Evolutionary conservation across 1,140 invertebrate genomes (phyloP), one percentile per base, ranked within the genome.

Genomic region (Acromyrmex echinatior): DNA sequence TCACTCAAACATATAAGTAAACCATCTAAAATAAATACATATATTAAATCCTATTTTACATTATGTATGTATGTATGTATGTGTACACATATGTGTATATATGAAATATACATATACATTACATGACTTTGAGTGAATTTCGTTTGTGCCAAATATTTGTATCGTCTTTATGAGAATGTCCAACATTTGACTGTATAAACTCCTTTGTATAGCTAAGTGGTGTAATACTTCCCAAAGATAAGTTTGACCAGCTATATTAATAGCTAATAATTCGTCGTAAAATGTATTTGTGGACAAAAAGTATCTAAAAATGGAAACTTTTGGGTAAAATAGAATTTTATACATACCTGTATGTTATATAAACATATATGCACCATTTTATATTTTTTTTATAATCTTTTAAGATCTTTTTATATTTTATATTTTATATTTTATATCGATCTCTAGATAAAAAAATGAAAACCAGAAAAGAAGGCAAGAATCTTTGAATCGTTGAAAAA

Each of bases 181-280:
- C 25, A 96, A 93, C 65, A 96, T 96, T 92, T 97, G 96, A 60
- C 96, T 92, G 74, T 96, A 96, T 21, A 97, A 93, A 73, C 96
- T 96, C 88, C 96, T 95, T 62, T 96, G 94, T 62, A 96, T 96
- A 21, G 96, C 96, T 86, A 97, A 94, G 66, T 96, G 96, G 87
- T 96, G 95, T 35, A 97, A 92, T 84, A 97, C 95, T 88, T 96
- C 96, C 96, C 96, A 97, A 21, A 97, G 95, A 81, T 96, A 96
- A n/a, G 96, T 96, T 95, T 97, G 96, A 92, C 96, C 96, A 90
- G 96, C 96, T 28, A 97, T 96, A 92, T 96, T 96, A 35, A 98
- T 96, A 53, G 97, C 97, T 90, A 97, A 93, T 49, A 96, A 95
- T 93, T 97, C 97, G 93, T 97, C 97, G 91, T 97, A 97, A 93